These are phyloP conservation scores for Monopterus albus DNA, from an alignment of 2,113 vertebrate species.

Conservation along the genomic window DNA sequence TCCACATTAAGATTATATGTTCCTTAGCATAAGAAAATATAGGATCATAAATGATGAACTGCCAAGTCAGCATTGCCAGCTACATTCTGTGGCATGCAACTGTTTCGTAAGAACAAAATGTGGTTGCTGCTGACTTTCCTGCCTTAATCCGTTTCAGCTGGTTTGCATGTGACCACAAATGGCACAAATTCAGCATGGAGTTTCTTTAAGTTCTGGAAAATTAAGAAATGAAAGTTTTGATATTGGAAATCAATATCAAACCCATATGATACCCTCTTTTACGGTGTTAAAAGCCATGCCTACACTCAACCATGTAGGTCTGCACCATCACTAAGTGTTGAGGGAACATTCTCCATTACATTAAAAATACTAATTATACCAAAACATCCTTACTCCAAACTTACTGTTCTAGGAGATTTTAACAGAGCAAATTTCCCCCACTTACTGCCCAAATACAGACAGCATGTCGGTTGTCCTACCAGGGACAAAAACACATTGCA, in stretches of 20 bases:
- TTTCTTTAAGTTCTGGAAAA: too few relatives aligned
- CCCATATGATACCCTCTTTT: background rate
- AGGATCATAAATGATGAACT: background rate
- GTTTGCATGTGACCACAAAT: conserved; percentile 37
- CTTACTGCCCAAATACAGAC: too few relatives aligned
- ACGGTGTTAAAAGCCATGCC: background rate
- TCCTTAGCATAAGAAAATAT: background rate
- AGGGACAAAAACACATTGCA: too few relatives aligned
- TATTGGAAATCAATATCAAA: background rate
- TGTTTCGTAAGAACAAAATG: conserved; percentile 35
- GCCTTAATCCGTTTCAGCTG: conserved; percentile 24
- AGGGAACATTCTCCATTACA: too few relatives aligned
- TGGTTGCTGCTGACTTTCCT: background rate
- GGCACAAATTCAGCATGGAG: background rate
- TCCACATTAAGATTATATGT: background rate
- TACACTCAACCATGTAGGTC: too few relatives aligned
- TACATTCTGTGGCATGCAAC: background rate
- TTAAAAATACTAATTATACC: too few relatives aligned
- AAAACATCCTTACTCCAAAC: too few relatives aligned
- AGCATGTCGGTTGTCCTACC: too few relatives aligned
- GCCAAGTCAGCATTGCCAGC: background rate
- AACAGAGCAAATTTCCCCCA: too few relatives aligned
- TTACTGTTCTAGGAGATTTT: too few relatives aligned
- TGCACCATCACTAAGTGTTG: too few relatives aligned
- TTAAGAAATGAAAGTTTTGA: background rate